Conservation (phyloP, 1,140 invertebrate genomes). For the Bactericera cockerelli region DNA sequence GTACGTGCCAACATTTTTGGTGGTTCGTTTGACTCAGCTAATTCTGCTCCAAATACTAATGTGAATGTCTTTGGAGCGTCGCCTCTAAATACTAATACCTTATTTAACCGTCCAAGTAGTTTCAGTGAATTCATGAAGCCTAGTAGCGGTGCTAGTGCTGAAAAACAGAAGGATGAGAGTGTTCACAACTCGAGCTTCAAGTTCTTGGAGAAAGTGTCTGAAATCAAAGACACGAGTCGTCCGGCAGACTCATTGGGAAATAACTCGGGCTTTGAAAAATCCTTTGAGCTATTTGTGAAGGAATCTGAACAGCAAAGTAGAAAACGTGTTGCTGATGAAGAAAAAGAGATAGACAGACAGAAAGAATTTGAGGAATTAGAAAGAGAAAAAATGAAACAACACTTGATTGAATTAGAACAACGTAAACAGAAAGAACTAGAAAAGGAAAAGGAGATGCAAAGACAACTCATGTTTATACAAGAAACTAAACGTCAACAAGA, state of each 20-base stretch:
- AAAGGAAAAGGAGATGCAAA: not conserved
- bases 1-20: not conserved
- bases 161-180: too few species aligned
- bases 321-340: not conserved
- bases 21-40: not conserved
- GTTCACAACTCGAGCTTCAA: not conserved
- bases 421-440: not conserved
- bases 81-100: not conserved
- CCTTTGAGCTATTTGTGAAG: not conserved
- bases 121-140: not conserved
- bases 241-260: too few species aligned
- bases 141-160: not conserved
- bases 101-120: not conserved
- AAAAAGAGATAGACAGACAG: not conserved
- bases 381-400: constrained; percentile 2
- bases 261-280: constrained; percentile 1
- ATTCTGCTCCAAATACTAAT: too few species aligned
- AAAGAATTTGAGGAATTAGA: constrained; percentile 1
- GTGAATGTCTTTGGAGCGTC: not conserved
- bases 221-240: too few species aligned
- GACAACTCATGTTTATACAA: too few species aligned
- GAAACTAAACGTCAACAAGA: not conserved
- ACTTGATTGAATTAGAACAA: not conserved
- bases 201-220: not conserved
- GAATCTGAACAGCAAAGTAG: constrained; percentile 2